Evolutionary conservation across 1,140 invertebrate genomes (phyloP).

Genomic region (Helicorthomorpha holstii): DNA sequence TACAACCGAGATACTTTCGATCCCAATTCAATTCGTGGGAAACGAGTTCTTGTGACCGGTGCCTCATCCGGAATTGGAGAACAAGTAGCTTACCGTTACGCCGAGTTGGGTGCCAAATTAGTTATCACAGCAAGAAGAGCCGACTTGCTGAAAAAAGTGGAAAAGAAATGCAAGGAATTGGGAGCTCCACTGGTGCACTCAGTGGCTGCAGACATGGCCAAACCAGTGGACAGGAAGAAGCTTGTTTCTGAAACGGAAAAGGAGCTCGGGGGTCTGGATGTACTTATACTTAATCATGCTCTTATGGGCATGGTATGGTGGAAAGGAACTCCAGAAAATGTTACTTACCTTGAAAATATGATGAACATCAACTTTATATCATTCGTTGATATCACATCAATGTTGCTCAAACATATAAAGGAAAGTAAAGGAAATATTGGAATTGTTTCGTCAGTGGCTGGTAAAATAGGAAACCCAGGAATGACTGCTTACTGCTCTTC

Average conservation of each 20-base stretch:
- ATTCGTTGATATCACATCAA: not conserved
- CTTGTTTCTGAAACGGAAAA: not conserved
- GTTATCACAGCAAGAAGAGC: not conserved
- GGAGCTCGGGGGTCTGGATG: not conserved
- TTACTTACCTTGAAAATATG: not conserved
- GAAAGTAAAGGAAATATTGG: not conserved
- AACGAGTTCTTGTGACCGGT: not conserved
- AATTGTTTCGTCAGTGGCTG: not conserved
- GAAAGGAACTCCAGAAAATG: not conserved
- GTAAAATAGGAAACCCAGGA: not conserved
- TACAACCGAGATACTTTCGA: not conserved
- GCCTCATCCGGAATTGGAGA: not conserved
- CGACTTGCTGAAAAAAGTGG: not conserved
- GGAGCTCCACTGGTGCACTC: not conserved
- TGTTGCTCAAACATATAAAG: not conserved
- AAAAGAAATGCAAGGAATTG: not conserved
- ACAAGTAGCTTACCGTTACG: not conserved
- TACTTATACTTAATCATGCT: not conserved
- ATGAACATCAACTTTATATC: not conserved
- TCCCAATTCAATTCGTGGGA: not conserved
- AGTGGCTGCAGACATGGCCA: not conserved
- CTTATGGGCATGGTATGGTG: not conserved
- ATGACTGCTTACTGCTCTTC: not conserved
- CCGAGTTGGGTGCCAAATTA: not conserved
- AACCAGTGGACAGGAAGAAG: not conserved